phyloP scores from a whole-genome alignment of 1,140 invertebrate species.

The Cheumatopsyche charites region DNA sequence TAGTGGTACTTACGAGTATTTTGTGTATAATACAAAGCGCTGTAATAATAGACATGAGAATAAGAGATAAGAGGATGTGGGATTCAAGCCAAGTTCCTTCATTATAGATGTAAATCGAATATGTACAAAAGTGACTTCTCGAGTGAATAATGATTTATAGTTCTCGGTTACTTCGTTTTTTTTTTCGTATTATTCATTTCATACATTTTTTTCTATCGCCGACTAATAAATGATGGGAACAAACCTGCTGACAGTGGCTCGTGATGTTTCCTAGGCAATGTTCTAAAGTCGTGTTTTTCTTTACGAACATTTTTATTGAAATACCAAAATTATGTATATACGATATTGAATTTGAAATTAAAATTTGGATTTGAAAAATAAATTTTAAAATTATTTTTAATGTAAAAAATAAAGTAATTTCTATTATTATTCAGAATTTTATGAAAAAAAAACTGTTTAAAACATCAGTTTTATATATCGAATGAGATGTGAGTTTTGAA shows the following conservation, averaged over 20 bases:
- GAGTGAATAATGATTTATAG: slow-evolving; percentile 27
- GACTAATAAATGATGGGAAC: slow-evolving; percentile 28
- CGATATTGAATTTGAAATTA: too few relatives aligned
- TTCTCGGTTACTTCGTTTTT: slow-evolving; percentile 2
- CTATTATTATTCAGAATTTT: neutral
- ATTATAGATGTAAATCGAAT: slow-evolving; percentile 31
- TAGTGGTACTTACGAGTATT: too few relatives aligned
- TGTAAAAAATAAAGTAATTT: neutral
- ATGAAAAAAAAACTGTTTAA: neutral
- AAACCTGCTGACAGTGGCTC: slow-evolving; percentile 21
- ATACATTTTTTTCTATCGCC: neutral
- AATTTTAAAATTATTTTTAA: neutral
- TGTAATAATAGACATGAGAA: too few relatives aligned
- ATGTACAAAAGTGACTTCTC: slow-evolving; percentile 21
- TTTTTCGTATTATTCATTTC: too few relatives aligned
- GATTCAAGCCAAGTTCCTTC: slow-evolving; percentile 14
- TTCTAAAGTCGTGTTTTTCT: neutral
- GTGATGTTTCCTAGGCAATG: slow-evolving; percentile 1
- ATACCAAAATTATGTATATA: too few relatives aligned
- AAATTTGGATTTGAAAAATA: too few relatives aligned
- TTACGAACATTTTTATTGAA: neutral
- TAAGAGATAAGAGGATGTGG: slow-evolving; percentile 12
- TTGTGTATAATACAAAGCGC: too few relatives aligned
- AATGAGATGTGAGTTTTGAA: neutral
- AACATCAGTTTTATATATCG: neutral